A percentile compares a stretch with the other conserved stretches of the same genome.
These are phyloP conservation scores for Lepidochitona cinerea DNA, from an alignment of 2,888 invertebrate genomes.

Conservation along the genomic window DNA sequence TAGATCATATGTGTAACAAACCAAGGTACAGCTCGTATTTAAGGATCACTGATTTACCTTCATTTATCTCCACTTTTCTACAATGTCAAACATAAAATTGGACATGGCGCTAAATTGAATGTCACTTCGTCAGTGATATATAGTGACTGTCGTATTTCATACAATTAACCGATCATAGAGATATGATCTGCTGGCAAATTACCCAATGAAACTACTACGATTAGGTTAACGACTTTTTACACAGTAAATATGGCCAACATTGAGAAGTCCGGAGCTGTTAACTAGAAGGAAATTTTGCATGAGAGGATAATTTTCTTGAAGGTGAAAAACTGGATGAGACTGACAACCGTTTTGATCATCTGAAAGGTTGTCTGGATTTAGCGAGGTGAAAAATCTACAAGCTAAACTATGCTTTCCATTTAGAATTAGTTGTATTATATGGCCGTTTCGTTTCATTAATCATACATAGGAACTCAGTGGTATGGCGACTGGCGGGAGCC, in stretches of 20 bases:
- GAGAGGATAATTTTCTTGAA: not conserved
- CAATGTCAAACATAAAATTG: not conserved
- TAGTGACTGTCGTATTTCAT: not conserved
- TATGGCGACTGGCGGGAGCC: constrained; percentile 3
- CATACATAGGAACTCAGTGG: constrained; percentile 2
- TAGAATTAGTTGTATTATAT: constrained; percentile 8
- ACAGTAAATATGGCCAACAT: no score
- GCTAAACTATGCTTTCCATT: not conserved
- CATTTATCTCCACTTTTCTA: not conserved
- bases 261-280: no score
- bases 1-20: no score
- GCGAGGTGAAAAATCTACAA: not conserved
- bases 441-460: constrained; percentile 2
- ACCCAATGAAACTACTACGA: no score
- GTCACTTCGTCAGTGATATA: not conserved
- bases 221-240: no score
- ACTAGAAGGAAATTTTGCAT: not conserved
- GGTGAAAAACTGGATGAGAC: not conserved
- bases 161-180: not conserved
- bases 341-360: not conserved
- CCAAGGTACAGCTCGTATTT: no score
- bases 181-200: not conserved
- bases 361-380: not conserved
- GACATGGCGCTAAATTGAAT: not conserved
- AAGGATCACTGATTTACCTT: not conserved